These are phyloP conservation scores for Podarcis muralis DNA, from an alignment of 2,113 vertebrate species.

Conservation along the genomic window DNA sequence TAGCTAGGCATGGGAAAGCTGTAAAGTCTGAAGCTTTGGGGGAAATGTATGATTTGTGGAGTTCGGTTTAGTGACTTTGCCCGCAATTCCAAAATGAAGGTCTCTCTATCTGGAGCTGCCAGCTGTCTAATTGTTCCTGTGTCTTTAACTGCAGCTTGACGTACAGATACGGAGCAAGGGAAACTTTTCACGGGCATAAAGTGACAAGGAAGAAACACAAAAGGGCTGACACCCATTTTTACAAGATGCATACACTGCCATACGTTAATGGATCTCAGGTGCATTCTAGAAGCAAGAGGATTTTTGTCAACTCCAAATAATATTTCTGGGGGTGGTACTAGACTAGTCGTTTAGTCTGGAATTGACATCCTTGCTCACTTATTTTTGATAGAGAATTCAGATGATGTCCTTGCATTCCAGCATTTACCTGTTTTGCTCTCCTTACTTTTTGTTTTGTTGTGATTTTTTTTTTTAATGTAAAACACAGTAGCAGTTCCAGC, in stretches of 20 bases:
- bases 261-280: not conserved
- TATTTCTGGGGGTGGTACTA: no score
- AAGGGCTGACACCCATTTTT: not conserved
- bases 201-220: not conserved
- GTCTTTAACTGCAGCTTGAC: not conserved
- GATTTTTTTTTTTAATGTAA: no score
- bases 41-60: not conserved
- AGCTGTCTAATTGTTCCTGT: not conserved
- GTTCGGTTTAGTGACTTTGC: not conserved
- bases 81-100: not conserved
- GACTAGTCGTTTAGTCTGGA: no score
- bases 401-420: no score
- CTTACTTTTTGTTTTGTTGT: no score
- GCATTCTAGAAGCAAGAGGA: no score
- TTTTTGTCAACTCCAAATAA: no score
- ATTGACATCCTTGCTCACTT: no score
- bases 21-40: not conserved
- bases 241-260: not conserved
- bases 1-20: not conserved
- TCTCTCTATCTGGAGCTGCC: not conserved
- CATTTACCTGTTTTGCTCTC: no score
- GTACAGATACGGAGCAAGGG: not conserved
- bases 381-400: no score
- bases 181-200: not conserved
- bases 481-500: not conserved